Evolutionary conservation across 2,797 vertebrate species (phyloP), one percentile per base, ranked within the genome.

Genomic region (Syncerus caffer): DNA sequence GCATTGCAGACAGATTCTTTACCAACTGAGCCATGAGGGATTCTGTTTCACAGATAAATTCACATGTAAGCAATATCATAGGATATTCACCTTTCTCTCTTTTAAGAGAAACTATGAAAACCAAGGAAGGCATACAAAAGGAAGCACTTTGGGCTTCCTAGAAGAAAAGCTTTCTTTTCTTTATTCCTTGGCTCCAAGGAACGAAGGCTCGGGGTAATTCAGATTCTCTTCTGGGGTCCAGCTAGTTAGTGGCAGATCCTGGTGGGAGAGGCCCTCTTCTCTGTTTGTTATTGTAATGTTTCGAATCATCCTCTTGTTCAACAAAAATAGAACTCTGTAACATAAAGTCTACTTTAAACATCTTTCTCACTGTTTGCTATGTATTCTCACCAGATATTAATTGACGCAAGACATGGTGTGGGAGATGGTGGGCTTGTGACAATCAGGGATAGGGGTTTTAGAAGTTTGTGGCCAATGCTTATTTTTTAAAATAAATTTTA

Each of bases 171-270:
- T 95, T 93, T 79, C 6, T 80, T 92, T 96, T 50, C 64, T 95
- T 85, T 83, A 55, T 90, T 89, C 92, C 71, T 95, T 90, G 93
- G 64, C 34, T 74, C 50, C 10, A 76, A 71, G 42, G 90, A 93
- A 53, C 8, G 71, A 85, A 95, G 76, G 29, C 17, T 23, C 89
- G 2, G 4, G 71, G 51, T 34, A 9, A n/a, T 79, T 88, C 64
- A 45, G 1, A 50, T 91, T 90, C 71, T 90, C 38, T 74, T 86
- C 89, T 53, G 12, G 62, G 34, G 27, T 78, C 88, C 19, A 62
- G 58, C 9, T 82, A 23, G 34, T 84, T 19, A 17, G 21, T 17
- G 55, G 83, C 88, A 90, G 90, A 74, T 82, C 51, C 78, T 47
- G 31, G 4, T 19, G 51, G 82, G 34, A 31, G 50, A 31, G 9